phyloP scores from a whole-genome alignment of 2,113 vertebrate genomes.

The Rhea americana region DNA sequence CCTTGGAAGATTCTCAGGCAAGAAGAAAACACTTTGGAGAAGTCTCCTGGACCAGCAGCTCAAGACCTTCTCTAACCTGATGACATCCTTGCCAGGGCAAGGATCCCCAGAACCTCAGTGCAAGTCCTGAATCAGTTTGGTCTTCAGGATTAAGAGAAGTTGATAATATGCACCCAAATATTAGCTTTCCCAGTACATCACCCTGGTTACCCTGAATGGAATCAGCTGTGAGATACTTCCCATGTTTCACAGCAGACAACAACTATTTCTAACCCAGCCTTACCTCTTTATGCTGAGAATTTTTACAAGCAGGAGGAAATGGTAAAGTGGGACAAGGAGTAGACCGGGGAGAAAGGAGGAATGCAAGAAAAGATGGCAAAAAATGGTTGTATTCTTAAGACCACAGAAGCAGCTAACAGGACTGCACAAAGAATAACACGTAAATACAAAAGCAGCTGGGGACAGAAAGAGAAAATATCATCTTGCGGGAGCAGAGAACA shows the following conservation, averaged over 20 bases:
- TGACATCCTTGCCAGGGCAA: background rate
- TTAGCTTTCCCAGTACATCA: background rate
- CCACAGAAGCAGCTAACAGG: background rate
- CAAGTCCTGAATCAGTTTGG: accelerated
- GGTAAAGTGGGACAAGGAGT: background rate
- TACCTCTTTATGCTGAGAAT: background rate
- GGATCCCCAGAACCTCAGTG: background rate
- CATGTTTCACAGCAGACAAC: background rate
- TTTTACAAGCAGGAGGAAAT: background rate
- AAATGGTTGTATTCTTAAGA: background rate
- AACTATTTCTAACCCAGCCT: background rate
- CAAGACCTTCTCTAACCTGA: background rate
- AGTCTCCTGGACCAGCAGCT: background rate
- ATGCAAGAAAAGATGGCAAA: background rate
- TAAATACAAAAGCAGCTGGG: background rate
- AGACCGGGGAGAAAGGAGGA: background rate
- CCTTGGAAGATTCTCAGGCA: background rate
- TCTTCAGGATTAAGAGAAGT: background rate
- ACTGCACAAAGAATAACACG: background rate
- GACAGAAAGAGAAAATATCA: background rate
- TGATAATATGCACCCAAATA: background rate
- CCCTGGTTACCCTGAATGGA: background rate
- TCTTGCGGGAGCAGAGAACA: background rate
- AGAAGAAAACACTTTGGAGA: background rate
- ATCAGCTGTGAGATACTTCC: accelerated